phyloP scores from a whole-genome alignment of 2,113 vertebrate genomes.

The Paracanthobrama guichenoti region DNA sequence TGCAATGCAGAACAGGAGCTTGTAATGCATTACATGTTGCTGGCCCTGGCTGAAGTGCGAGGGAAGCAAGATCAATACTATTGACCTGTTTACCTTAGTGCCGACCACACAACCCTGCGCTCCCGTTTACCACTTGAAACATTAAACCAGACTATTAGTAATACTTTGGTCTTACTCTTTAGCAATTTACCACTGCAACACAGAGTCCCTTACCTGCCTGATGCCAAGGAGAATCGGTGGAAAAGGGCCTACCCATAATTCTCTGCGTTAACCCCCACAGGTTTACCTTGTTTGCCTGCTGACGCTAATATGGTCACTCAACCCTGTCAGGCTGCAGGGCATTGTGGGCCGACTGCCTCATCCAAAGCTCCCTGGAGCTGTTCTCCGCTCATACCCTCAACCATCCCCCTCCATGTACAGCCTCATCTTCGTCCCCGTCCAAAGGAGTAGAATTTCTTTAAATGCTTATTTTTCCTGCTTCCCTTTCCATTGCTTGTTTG shows the following conservation, averaged over 20 bases:
- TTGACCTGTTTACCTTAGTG: slow-evolving; percentile 84
- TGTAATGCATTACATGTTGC: slow-evolving; percentile 77
- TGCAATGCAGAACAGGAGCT: slow-evolving; percentile 69
- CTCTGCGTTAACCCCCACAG: slow-evolving; percentile 38
- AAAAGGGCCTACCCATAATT: slow-evolving; percentile 54
- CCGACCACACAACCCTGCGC: slow-evolving; percentile 65
- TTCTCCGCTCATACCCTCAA: slow-evolving; percentile 57
- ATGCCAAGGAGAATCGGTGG: slow-evolving; percentile 52
- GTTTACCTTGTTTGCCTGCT: slow-evolving; percentile 60
- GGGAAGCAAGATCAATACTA: slow-evolving; percentile 80
- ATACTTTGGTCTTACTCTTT: slow-evolving; percentile 76
- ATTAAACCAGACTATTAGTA: slow-evolving; percentile 83
- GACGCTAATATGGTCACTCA: slow-evolving; percentile 75
- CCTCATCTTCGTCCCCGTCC: slow-evolving; percentile 16
- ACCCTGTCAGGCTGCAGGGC: slow-evolving; percentile 76
- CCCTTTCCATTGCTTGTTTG: slow-evolving; percentile 70
- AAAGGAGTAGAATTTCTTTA: slow-evolving; percentile 70
- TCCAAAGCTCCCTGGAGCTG: slow-evolving; percentile 64
- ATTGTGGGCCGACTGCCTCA: slow-evolving; percentile 68
- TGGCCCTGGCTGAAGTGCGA: slow-evolving; percentile 63
- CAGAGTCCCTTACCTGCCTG: slow-evolving; percentile 56
- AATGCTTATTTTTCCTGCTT: slow-evolving; percentile 71
- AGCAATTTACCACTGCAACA: slow-evolving; percentile 63
- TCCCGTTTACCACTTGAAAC: slow-evolving; percentile 78
- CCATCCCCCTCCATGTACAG: neutral